Conservation (phyloP, 2,113 vertebrate species). For the Malurus elegans region DNA sequence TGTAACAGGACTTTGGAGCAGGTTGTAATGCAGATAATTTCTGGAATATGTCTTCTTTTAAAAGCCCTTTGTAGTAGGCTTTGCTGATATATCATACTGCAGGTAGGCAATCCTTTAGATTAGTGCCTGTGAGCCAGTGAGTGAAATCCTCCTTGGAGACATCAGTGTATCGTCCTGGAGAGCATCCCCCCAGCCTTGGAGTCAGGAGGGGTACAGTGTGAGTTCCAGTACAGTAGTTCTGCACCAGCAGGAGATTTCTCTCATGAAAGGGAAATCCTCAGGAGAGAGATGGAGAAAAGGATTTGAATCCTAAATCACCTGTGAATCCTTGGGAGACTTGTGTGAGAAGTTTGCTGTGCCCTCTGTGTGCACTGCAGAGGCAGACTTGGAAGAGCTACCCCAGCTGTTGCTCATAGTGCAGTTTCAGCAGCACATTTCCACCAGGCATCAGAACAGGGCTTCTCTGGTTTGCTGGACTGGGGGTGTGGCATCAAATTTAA, state of each 20-base stretch:
- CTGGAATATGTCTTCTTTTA: neutral
- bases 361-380: neutral
- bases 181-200: neutral
- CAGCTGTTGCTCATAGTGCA: fast-evolving
- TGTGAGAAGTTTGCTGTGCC: neutral
- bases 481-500: neutral
- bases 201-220: neutral
- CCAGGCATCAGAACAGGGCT: neutral
- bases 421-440: fast-evolving
- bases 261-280: neutral
- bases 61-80: neutral
- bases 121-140: neutral
- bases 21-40: neutral
- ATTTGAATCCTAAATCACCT: slow-evolving; percentile 9
- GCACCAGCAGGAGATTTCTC: neutral
- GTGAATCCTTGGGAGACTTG: neutral
- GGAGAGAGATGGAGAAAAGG: neutral
- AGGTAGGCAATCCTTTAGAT: neutral
- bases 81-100: neutral
- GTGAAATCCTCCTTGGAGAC: neutral
- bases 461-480: neutral
- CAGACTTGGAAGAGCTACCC: neutral
- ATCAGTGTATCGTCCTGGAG: neutral
- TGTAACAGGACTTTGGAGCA: neutral
- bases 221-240: neutral